These are phyloP conservation scores for Phenacoccus solenopsis DNA, from an alignment of 1,140 invertebrate genomes.

Conservation along the genomic window DNA sequence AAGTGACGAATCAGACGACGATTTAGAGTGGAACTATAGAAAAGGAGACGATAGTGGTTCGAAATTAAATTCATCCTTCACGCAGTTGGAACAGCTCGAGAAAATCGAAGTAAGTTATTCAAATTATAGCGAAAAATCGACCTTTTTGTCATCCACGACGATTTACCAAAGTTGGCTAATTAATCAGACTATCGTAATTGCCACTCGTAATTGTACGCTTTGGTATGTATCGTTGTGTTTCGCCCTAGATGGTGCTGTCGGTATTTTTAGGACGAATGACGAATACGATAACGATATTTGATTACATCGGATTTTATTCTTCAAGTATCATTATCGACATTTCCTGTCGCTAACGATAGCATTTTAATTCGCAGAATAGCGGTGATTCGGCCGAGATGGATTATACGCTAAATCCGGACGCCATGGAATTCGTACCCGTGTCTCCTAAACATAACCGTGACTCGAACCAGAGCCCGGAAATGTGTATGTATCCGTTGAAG, in stretches of 20 bases:
- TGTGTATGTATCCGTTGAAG: background rate
- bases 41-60: background rate
- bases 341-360: too few relatives aligned
- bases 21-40: background rate
- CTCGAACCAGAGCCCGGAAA: background rate
- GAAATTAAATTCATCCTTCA: background rate
- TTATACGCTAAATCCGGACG: conserved; percentile 56
- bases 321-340: too few relatives aligned
- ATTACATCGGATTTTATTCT: too few relatives aligned
- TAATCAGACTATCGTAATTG: too few relatives aligned
- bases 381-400: conserved; percentile 37
- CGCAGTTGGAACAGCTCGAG: too few relatives aligned
- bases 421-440: conserved; percentile 53
- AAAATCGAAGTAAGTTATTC: background rate
- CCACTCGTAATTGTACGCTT: too few relatives aligned
- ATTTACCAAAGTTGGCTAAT: too few relatives aligned
- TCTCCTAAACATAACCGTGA: conserved; percentile 31
- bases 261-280: too few relatives aligned
- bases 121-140: too few relatives aligned
- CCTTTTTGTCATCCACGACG: too few relatives aligned
- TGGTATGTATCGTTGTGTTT: background rate
- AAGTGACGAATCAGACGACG: background rate
- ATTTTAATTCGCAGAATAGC: background rate
- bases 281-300: too few relatives aligned
- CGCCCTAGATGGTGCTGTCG: background rate